Base-by-base conservation (phyloP, 1,140 invertebrate species). In the Trichoplusia ni region DNA sequence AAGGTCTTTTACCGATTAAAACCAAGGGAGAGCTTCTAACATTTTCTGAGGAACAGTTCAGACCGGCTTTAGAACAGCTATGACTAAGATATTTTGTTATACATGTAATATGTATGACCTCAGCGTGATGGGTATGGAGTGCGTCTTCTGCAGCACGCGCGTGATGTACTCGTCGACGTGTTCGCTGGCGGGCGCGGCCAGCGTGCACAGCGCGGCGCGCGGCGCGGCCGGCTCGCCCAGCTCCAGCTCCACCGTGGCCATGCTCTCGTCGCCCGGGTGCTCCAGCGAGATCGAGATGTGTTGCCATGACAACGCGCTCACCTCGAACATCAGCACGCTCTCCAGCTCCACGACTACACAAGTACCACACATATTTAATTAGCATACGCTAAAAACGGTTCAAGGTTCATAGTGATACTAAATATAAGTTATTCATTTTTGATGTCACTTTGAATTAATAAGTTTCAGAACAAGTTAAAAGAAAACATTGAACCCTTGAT, bases 211-310 rank as follows among this genome's bases (percentile, higher is more conserved):
- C 7, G 58, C 80, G 44, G 92, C 91, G 91, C 89, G 98, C 77
- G 83, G 93, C 86, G 89, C 94, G 92, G 79, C 94, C 0, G 95
- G 95, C 75, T 98, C 97, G 8, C 93, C 92, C 19, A 99, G 85
- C 83, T 98, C 95, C 58, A 99, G 91, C 79, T 99, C 97, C 9
- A 96, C 95, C 0, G 97, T 98, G 0, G 97, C 95, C 93, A 99
- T 95, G 61, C 95, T 96, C 82, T 98, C 97, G 77, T 98, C 96
- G 19, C 95, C 91, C 0, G 98, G 98, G 91, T 99, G 97, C 83
- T 99, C 97, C 83, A 99, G 94, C 23, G 96, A 95, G 2, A 99
- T 93, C 9, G 95, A 96, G 51, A 99, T 94, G 81, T 97, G 96
- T 56, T 97, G 94, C 92, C 95, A 95, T 0, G 97, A 97, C 2